Evolutionary conservation across 2,888 invertebrate species (phyloP), one percentile per base, ranked within the genome.

Genomic region (Emmelina monodactyla): DNA sequence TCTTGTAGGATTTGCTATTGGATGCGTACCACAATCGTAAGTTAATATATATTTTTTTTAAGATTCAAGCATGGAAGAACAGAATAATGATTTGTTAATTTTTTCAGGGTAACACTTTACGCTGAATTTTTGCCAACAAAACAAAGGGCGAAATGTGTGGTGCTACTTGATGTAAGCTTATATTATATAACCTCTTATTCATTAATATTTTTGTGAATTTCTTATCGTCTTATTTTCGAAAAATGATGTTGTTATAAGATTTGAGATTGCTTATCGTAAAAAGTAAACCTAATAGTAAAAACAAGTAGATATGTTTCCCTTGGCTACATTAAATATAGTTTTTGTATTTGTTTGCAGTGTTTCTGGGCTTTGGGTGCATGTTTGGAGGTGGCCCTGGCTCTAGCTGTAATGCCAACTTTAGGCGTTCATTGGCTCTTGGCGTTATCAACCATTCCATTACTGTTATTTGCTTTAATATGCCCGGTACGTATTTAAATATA

Each of bases 311-410:
- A n/a, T n/a, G n/a, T n/a, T n/a, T n/a, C n/a, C n/a, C n/a, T n/a
- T n/a, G n/a, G n/a, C n/a, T n/a, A n/a, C n/a, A n/a, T n/a, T 7
- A 28, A n/a, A 29, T 16, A 14, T 19, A 22, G 22, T 16, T 30
- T 28, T 37, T 37, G 32, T n/a, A 28, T 19, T 40, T 30, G 6
- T 32, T 62, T 56, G 15, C 65, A 92, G 91, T 92, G 93, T 78
- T 97, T 97, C 78, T 97, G 96, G 97, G 95, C 96, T 1, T 82
- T 97, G 29, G 97, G 97, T 22, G 94, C 96, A 7, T 95, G 94
- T 63, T 86, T 96, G 57, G 96, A 96, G 75, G 94, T 95, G 32
- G 86, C 94, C 13, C 73, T 97, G 42, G 96, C 96, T 10, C 79
- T 96, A 47, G 85, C 92, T 22, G 88, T 97, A 37, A 96, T 96